A percentile compares a stretch with the other conserved stretches of the same genome.
Conservation (phyloP, 2,797 vertebrate species). For the Chromis chromis region DNA sequence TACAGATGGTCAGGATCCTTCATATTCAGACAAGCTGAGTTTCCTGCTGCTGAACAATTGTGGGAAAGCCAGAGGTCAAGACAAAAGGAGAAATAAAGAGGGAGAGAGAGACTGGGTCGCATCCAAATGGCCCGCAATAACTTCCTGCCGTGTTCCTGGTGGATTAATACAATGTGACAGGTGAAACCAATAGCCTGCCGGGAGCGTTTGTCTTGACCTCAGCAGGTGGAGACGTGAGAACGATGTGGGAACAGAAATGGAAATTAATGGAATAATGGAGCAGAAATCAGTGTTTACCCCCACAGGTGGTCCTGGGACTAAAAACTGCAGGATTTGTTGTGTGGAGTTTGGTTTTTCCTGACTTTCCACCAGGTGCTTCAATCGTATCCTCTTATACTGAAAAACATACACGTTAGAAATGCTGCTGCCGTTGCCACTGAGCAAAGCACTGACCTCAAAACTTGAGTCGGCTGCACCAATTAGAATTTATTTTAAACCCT, state of each 20-base stretch:
- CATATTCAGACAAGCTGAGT: conserved; percentile 87
- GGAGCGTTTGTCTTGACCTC: conserved; percentile 61
- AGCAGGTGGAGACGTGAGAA: conserved; percentile 74
- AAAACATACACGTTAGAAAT: background rate
- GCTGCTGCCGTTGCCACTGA: background rate
- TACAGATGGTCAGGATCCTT: conserved; percentile 95
- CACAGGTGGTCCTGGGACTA: conserved; percentile 16
- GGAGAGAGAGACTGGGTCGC: conserved; percentile 81
- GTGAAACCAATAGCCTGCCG: conserved; percentile 76
- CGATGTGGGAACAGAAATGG: conserved; percentile 58
- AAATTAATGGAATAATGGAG: conserved; percentile 36
- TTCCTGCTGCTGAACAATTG: conserved; percentile 90
- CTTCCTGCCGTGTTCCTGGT: conserved; percentile 78
- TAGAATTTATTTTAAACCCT: background rate
- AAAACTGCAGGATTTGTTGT: background rate
- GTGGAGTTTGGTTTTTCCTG: background rate
- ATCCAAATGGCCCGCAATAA: conserved; percentile 88
- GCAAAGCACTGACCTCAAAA: background rate
- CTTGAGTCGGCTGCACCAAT: background rate
- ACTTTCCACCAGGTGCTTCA: background rate
- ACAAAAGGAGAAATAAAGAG: conserved; percentile 79
- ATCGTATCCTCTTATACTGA: background rate
- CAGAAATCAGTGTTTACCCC: background rate
- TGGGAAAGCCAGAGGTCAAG: conserved; percentile 90
- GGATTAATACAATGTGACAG: conserved; percentile 79